phyloP scores from a whole-genome alignment of 1,140 invertebrate genomes.

The Tetramorium alpestre region DNA sequence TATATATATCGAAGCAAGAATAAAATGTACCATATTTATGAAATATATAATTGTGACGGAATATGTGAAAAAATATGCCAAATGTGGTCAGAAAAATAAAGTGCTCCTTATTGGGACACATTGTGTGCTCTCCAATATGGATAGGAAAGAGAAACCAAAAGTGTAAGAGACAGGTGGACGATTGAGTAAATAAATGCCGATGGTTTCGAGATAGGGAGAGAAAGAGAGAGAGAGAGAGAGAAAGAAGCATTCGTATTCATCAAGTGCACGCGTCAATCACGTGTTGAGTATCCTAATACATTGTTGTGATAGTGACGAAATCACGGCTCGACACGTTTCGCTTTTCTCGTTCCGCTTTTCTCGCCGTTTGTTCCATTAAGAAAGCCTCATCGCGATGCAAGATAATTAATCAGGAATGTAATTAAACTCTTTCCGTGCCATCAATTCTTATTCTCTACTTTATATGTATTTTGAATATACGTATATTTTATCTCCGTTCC shows the following conservation, averaged over 20 bases:
- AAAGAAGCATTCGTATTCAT: not conserved
- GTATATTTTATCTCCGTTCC: not conserved
- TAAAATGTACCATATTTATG: not conserved
- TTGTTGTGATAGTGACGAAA: conserved; percentile 20
- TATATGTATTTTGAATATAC: not conserved
- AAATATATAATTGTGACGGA: not conserved
- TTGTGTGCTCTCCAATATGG: not conserved
- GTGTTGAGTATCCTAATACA: conserved; percentile 29
- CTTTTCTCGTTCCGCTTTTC: conserved; percentile 25
- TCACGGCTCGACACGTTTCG: not conserved
- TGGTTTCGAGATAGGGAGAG: not conserved
- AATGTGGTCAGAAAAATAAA: not conserved
- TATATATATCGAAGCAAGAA: not conserved
- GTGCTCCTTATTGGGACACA: not conserved
- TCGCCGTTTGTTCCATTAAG: not conserved
- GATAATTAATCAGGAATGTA: not conserved
- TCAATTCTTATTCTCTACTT: not conserved
- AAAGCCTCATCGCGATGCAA: not conserved
- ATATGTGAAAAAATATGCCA: not conserved
- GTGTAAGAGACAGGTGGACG: not conserved
- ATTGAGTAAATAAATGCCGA: not conserved
- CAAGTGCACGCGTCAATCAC: conserved; percentile 8
- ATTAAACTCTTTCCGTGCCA: not conserved
- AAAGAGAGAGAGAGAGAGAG: not conserved
- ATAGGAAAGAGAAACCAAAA: not conserved